A percentile compares a stretch with the other conserved stretches of the same genome.
Evolutionary conservation across 2,888 invertebrate species (phyloP).

Genomic region (Cephus spinipes): DNA sequence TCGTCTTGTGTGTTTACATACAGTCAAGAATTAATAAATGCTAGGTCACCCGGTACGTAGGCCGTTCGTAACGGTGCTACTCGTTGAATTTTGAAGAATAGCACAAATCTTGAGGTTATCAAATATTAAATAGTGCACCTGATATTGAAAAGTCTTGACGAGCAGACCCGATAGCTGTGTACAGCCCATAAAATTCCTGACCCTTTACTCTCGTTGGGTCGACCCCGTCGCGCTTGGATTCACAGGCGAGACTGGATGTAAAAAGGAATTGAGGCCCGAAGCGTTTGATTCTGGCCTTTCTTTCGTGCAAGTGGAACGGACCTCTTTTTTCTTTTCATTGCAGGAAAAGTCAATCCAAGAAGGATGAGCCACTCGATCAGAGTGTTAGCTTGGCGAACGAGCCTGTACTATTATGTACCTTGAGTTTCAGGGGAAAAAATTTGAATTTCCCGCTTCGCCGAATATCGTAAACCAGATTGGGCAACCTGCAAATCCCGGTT

Average conservation of each 20-base stretch:
- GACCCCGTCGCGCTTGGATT: constrained; percentile 35
- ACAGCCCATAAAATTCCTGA: constrained; percentile 33
- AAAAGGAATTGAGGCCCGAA: background rate
- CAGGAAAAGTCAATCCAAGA: background rate
- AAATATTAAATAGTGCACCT: background rate
- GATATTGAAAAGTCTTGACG: background rate
- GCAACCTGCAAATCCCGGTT: constrained; percentile 32
- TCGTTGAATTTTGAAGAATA: background rate
- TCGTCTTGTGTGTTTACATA: background rate
- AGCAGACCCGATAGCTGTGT: background rate
- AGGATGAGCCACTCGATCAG: background rate
- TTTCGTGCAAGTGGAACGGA: background rate
- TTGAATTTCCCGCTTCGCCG: background rate
- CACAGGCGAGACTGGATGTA: background rate
- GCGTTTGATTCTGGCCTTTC: background rate
- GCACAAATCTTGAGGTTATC: background rate
- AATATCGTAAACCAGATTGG: background rate
- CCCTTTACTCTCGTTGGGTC: constrained; percentile 28
- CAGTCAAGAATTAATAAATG: background rate
- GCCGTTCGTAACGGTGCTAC: background rate
- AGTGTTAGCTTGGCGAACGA: background rate
- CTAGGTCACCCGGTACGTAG: background rate
- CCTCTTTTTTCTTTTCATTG: background rate
- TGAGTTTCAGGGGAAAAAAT: background rate
- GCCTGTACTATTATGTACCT: background rate